Conservation (phyloP, 2,797 vertebrate genomes). For the Lophotriccus pileatus region DNA sequence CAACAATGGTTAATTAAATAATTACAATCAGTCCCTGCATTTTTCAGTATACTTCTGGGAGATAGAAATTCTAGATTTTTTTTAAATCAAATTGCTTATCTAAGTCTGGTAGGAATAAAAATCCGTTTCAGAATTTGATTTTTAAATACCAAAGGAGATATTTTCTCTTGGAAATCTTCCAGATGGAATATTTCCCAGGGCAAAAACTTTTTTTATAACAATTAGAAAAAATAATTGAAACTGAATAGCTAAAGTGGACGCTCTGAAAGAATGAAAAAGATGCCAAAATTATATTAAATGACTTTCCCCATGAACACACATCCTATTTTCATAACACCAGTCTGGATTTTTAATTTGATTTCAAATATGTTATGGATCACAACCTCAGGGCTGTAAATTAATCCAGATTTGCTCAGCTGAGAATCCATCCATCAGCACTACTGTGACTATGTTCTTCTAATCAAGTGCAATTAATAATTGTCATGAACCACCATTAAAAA, state of each 20-base stretch:
- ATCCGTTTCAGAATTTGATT: neutral
- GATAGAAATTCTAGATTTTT: neutral
- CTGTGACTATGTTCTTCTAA: neutral
- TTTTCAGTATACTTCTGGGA: neutral
- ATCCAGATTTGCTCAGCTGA: neutral
- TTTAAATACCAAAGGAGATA: constrained; percentile 21
- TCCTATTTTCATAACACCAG: neutral
- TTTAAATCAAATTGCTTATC: neutral
- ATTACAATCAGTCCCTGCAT: neutral
- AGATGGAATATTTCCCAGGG: neutral
- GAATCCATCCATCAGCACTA: neutral
- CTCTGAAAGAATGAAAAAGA: neutral
- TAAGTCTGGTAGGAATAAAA: neutral
- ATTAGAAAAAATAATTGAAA: constrained; percentile 14
- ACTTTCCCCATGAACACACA: neutral
- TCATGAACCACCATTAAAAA: neutral
- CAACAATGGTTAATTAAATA: neutral
- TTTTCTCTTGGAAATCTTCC: constrained; percentile 19
- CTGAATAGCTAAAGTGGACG: neutral
- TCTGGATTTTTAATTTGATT: constrained; percentile 7
- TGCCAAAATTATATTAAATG: neutral
- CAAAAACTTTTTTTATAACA: neutral
- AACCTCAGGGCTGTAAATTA: neutral
- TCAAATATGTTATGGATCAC: neutral
- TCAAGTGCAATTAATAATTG: neutral